Percentiles rank a stretch among this genome's conserved stretches.
Evolutionary conservation across 2,888 invertebrate species (phyloP).

Genomic region (Bruchidius siliquastri): DNA sequence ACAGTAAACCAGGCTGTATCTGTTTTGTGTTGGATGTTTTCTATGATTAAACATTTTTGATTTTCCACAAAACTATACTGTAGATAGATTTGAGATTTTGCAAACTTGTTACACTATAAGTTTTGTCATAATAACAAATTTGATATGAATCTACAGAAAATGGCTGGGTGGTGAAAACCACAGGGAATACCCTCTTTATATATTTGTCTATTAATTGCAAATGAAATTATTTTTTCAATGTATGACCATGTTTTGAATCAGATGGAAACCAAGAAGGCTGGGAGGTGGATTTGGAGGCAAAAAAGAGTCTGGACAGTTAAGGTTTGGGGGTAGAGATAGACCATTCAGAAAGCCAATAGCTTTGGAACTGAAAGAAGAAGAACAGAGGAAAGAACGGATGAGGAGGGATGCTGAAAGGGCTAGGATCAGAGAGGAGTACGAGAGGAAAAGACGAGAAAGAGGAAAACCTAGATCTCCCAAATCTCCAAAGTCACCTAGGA

Average conservation of each 20-base stretch:
- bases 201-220: too few species aligned
- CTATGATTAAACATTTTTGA: too few species aligned
- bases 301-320: conserved; percentile 80
- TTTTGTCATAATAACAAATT: too few species aligned
- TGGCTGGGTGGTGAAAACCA: too few species aligned
- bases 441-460: conserved; percentile 12
- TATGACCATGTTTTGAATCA: background rate
- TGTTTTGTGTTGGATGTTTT: too few species aligned
- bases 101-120: too few species aligned
- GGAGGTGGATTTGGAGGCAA: conserved; percentile 86
- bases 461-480: background rate
- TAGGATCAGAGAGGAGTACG: conserved; percentile 12
- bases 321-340: conserved; percentile 78
- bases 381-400: conserved; percentile 24
- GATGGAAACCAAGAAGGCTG: conserved; percentile 77
- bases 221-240: too few species aligned
- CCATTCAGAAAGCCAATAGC: conserved; percentile 67
- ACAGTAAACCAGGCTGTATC: too few species aligned
- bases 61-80: too few species aligned
- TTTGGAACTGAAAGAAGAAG: conserved; percentile 38
- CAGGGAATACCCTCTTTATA: too few species aligned
- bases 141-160: too few species aligned
- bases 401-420: conserved; percentile 14
- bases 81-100: too few species aligned
- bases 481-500: background rate